phyloP scores from a whole-genome alignment of 2,888 invertebrate species.

The Panzeria rudis region DNA sequence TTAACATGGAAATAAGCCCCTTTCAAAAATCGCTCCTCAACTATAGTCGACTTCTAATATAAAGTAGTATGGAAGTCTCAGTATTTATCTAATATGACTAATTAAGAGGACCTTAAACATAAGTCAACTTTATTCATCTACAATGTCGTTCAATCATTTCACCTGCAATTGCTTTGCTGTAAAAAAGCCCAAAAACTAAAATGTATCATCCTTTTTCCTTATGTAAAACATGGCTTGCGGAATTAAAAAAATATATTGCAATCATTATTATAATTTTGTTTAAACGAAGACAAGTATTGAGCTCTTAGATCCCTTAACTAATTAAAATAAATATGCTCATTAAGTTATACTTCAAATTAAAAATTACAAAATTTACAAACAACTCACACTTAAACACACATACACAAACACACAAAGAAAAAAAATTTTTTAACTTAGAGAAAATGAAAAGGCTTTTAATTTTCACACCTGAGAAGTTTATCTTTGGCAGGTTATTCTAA shows the following conservation, averaged over 20 bases:
- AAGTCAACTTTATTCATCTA: too few relatives aligned
- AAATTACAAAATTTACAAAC: slow-evolving; percentile 26
- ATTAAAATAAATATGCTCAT: slow-evolving; percentile 72
- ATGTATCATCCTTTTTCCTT: background rate
- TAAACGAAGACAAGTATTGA: background rate
- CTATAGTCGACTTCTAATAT: too few relatives aligned
- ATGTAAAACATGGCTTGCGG: background rate
- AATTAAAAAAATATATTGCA: too few relatives aligned
- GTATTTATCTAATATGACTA: too few relatives aligned
- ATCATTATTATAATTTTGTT: slow-evolving; percentile 40
- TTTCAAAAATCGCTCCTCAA: too few relatives aligned
- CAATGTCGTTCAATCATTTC: too few relatives aligned
- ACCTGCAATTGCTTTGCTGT: too few relatives aligned
- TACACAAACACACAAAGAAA: background rate
- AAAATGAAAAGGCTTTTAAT: slow-evolving; percentile 72
- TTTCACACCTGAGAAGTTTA: slow-evolving; percentile 72
- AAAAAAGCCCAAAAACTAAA: background rate
- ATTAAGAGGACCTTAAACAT: too few relatives aligned
- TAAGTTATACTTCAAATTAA: slow-evolving; percentile 66
- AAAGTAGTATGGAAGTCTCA: too few relatives aligned
- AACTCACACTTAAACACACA: background rate
- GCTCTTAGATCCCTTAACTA: slow-evolving; percentile 62
- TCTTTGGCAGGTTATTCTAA: slow-evolving; percentile 69
- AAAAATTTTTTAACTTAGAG: slow-evolving; percentile 46
- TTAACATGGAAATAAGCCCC: too few relatives aligned